Conservation (phyloP, 2,113 vertebrate genomes). For the Phalacrocorax carbo region DNA sequence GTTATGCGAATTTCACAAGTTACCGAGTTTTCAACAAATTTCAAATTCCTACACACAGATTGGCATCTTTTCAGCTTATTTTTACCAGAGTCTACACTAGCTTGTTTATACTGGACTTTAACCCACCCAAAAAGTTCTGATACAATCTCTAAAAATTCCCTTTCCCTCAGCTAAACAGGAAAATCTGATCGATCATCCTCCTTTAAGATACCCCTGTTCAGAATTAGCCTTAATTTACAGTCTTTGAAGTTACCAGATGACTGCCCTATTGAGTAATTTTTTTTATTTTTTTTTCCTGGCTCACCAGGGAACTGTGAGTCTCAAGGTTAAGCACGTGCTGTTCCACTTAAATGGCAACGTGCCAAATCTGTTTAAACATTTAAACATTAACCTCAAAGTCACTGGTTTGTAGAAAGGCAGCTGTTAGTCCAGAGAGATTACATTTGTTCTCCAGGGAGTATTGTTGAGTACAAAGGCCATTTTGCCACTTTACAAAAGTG, state of each 20-base stretch:
- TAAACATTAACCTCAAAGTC: conserved; percentile 62
- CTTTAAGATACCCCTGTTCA: not conserved
- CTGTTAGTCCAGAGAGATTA: not conserved
- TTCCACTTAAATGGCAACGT: conserved; percentile 26
- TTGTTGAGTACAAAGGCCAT: not conserved
- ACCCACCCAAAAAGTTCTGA: not conserved
- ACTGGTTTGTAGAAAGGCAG: conserved; percentile 11
- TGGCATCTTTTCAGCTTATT: not conserved
- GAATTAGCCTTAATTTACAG: not conserved
- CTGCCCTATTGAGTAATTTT: not conserved
- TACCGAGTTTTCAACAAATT: not conserved
- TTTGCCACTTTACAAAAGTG: not conserved
- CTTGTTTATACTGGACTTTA: not conserved
- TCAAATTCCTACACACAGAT: not conserved
- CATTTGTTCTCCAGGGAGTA: not conserved
- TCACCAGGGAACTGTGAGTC: not conserved
- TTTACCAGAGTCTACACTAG: not conserved
- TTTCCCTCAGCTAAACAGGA: not conserved
- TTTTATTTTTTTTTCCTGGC: not conserved
- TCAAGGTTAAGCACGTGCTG: conserved; percentile 40
- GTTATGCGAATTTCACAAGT: fast-evolving
- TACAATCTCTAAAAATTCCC: not conserved
- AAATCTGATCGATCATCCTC: not conserved
- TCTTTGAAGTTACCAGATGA: not conserved
- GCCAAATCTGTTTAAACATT: conserved; percentile 53